Conservation (phyloP, 2,797 vertebrate species). For the Sebastes dallii region DNA sequence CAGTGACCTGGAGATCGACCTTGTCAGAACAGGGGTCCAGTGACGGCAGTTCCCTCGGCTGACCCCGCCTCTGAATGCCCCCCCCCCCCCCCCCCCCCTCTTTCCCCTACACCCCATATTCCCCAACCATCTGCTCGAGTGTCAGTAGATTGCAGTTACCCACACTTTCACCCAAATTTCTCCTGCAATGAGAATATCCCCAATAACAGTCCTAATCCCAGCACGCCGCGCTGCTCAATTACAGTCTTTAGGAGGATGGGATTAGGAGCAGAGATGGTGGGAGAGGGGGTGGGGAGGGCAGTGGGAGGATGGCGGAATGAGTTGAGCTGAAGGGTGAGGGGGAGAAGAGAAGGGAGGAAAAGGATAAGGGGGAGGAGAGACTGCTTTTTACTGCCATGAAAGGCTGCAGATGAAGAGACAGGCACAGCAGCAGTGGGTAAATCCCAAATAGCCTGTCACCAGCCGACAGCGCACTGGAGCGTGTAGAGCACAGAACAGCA, state of each 20-base stretch:
- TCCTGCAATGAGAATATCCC: conserved; percentile 73
- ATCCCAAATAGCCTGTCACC: conserved; percentile 83
- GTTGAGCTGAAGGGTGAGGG: conserved; percentile 61
- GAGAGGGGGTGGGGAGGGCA: conserved; percentile 9
- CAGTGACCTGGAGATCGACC: conserved; percentile 73
- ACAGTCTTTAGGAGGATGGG: conserved; percentile 82
- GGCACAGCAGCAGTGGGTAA: conserved; percentile 78
- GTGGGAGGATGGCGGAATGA: conserved; percentile 66
- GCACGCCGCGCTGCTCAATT: conserved; percentile 80
- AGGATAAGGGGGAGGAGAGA: conserved; percentile 64
- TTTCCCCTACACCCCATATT: neutral
- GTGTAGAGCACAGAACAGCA: conserved; percentile 71
- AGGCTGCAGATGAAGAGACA: conserved; percentile 80
- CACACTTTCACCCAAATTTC: conserved; percentile 73
- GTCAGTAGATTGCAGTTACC: conserved; percentile 52
- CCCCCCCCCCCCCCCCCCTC: neutral
- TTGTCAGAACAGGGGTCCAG: conserved; percentile 71
- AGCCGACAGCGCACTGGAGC: conserved; percentile 80
- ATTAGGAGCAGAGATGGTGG: conserved; percentile 76
- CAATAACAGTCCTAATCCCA: conserved; percentile 84
- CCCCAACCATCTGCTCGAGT: conserved; percentile 43
- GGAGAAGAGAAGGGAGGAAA: conserved; percentile 34
- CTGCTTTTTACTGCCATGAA: conserved; percentile 75
- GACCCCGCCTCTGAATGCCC: conserved; percentile 19
- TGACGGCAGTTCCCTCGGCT: conserved; percentile 27